Evolutionary conservation across 1,140 invertebrate genomes (phyloP).

Genomic region (Plectus sambesii): DNA sequence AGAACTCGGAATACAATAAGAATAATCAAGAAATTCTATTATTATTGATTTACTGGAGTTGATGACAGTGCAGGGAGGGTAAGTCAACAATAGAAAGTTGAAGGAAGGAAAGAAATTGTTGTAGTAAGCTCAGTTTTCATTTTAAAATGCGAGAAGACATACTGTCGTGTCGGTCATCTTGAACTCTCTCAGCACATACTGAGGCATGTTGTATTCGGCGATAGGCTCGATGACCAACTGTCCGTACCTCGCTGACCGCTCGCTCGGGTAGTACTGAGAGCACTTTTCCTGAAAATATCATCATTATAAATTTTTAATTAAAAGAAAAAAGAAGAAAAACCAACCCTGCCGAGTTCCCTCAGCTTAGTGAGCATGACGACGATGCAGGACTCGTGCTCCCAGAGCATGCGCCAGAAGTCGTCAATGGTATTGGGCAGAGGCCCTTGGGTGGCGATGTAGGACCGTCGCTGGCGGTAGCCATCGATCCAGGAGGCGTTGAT

Average conservation of each 20-base stretch:
- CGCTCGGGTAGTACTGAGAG: slow-evolving; percentile 96
- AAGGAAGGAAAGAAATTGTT: slow-evolving; percentile 6
- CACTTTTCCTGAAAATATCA: slow-evolving; percentile 69
- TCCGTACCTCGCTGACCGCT: slow-evolving; percentile 83
- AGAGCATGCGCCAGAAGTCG: slow-evolving; percentile 99
- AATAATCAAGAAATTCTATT: too few relatives aligned
- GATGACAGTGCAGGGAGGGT: background rate
- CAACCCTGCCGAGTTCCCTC: slow-evolving; percentile 56
- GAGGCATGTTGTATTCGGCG: slow-evolving; percentile 98
- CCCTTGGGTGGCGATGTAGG: slow-evolving; percentile 96
- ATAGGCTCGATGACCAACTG: slow-evolving; percentile 94
- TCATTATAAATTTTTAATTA: background rate
- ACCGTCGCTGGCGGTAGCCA: slow-evolving; percentile 57
- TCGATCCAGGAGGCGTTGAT: slow-evolving; percentile 98
- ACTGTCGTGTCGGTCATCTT: slow-evolving; percentile 61
- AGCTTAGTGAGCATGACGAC: slow-evolving; percentile 98
- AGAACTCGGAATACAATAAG: too few relatives aligned
- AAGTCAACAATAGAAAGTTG: slow-evolving; percentile 5
- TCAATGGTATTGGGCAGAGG: slow-evolving; percentile 87
- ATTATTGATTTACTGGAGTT: too few relatives aligned
- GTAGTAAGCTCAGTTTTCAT: slow-evolving; percentile 20
- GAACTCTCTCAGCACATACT: slow-evolving; percentile 95
- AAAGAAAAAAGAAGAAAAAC: slow-evolving; percentile 7
- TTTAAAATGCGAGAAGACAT: slow-evolving; percentile 18
- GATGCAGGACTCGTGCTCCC: slow-evolving; percentile 99